Evolutionary conservation across 2,113 vertebrate genomes (phyloP).

Genomic region (Colaptes auratus): DNA sequence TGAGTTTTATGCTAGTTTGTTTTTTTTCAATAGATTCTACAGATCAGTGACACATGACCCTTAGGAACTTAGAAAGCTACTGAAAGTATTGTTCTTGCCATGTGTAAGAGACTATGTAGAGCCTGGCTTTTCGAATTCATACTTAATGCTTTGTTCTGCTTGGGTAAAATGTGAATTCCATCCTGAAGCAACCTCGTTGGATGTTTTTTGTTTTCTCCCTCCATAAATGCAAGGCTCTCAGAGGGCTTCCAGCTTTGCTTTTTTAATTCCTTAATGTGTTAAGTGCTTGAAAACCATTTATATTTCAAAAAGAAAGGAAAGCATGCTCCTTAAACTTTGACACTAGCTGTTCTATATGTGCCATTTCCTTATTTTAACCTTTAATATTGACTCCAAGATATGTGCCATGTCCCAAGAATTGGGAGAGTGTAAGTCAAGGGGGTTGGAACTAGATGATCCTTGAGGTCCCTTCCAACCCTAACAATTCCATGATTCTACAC

Average conservation of each 20-base stretch:
- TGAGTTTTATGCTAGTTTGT: background rate
- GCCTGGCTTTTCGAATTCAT: background rate
- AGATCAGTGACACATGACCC: background rate
- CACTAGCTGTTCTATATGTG: background rate
- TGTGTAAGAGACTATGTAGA: background rate
- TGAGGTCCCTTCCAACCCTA: no score
- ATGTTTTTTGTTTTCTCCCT: background rate
- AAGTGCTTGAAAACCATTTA: background rate
- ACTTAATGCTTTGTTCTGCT: background rate
- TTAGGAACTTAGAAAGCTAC: background rate
- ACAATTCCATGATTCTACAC: no score
- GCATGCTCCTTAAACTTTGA: background rate
- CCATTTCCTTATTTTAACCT: background rate
- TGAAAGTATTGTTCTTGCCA: background rate
- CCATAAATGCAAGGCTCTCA: background rate
- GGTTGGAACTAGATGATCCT: no score
- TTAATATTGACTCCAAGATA: background rate
- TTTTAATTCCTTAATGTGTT: background rate
- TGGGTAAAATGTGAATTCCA: background rate
- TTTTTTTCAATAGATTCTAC: background rate
- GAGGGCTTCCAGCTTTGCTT: background rate
- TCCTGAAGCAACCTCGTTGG: background rate
- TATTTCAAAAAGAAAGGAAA: background rate
- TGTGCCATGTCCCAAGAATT: background rate
- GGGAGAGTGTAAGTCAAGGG: background rate